Percentiles rank a stretch among this genome's conserved stretches.
Evolutionary conservation across 30 jellyfish, hydroid and myxozoan genomes (phyloP).

Genomic region (Cassiopea andromeda): DNA sequence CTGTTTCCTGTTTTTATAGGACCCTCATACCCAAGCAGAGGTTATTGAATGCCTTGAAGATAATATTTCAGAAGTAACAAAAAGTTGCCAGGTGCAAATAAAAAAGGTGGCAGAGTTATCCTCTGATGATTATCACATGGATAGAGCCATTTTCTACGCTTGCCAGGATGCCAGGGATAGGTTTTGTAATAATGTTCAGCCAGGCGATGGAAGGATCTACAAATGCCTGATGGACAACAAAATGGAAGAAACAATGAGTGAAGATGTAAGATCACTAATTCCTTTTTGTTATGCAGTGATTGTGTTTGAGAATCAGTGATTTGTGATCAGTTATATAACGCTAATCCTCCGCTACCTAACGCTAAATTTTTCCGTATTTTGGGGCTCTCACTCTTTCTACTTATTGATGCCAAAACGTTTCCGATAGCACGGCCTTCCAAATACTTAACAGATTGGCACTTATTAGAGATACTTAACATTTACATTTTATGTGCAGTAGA

Average conservation of each 20-base stretch:
- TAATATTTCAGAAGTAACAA: constrained; percentile 53
- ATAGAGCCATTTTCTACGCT: constrained; percentile 92
- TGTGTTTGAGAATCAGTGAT: background rate
- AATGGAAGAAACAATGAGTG: constrained; percentile 80
- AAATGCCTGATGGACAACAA: constrained; percentile 85
- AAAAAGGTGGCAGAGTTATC: constrained; percentile 86
- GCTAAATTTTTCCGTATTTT: no score
- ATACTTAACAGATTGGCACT: no score
- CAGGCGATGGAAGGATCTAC: constrained; percentile 92
- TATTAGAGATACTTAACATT: no score
- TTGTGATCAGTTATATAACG: no score
- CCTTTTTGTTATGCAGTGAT: background rate
- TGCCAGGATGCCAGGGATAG: constrained; percentile 94
- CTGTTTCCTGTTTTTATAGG: constrained; percentile 11
- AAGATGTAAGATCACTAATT: constrained; percentile 57
- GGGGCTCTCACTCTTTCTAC: no score
- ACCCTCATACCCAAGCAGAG: constrained; percentile 89
- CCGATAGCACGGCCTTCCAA: no score
- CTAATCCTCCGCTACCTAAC: no score
- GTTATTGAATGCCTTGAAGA: constrained; percentile 96
- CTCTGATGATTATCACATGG: constrained; percentile 97
- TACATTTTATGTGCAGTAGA: no score
- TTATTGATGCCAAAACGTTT: no score
- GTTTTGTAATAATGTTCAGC: constrained; percentile 77
- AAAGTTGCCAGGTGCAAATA: constrained; percentile 71